phyloP scores from a whole-genome alignment of 1,140 invertebrate species.

The Neelides sp. region DNA sequence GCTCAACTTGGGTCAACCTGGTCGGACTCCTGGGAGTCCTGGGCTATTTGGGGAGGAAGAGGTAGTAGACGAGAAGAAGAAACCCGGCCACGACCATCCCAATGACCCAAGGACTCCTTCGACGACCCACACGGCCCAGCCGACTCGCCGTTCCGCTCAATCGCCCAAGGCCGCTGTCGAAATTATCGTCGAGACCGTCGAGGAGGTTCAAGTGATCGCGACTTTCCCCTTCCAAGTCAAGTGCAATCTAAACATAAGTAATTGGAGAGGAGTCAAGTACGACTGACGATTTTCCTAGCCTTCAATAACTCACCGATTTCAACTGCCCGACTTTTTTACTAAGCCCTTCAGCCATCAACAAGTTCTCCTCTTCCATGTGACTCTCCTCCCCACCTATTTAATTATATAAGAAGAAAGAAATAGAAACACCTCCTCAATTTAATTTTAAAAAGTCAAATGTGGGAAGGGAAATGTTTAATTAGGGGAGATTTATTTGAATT shows the following conservation, averaged over 20 bases:
- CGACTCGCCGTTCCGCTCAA: too few species aligned
- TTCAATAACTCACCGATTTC: conserved; percentile 22
- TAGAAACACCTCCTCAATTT: too few species aligned
- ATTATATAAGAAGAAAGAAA: background rate
- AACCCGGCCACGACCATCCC: too few species aligned
- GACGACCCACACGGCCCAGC: too few species aligned
- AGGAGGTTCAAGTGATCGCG: conserved; percentile 21
- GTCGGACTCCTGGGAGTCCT: too few species aligned
- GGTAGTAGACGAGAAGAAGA: too few species aligned
- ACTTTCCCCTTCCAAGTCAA: conserved; percentile 23
- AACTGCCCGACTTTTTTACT: conserved; percentile 24
- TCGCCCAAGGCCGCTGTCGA: conserved; percentile 11
- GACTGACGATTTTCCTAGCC: background rate
- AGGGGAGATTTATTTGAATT: too few species aligned
- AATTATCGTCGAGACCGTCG: conserved; percentile 21
- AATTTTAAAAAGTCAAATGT: too few species aligned
- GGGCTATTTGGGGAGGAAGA: too few species aligned
- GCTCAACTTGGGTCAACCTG: too few species aligned
- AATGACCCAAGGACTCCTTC: too few species aligned
- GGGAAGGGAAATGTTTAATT: too few species aligned
- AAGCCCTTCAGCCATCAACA: conserved; percentile 21
- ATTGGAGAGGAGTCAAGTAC: background rate
- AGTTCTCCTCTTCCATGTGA: conserved; percentile 18
- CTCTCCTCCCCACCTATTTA: conserved; percentile 15
- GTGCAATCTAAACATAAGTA: conserved; percentile 18